Conservation (phyloP, 1,140 invertebrate species). For the Planococcus citri region DNA sequence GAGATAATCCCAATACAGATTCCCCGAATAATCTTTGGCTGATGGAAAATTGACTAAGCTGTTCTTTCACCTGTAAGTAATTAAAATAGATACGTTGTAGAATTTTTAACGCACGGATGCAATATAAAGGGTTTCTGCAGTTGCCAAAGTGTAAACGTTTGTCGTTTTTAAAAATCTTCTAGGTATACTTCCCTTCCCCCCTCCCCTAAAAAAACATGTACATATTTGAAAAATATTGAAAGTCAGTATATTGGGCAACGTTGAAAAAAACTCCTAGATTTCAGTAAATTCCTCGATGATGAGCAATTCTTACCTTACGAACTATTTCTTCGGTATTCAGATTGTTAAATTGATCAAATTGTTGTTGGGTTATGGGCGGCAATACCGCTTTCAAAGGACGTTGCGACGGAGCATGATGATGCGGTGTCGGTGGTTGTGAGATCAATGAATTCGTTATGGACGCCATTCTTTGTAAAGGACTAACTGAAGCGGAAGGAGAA, state of each 20-base stretch:
- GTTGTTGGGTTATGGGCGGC: slow-evolving; percentile 95
- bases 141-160: too few species aligned
- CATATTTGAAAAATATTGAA: too few species aligned
- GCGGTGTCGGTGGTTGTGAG: slow-evolving; percentile 73
- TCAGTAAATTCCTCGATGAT: too few species aligned
- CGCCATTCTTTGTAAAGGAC: slow-evolving; percentile 91
- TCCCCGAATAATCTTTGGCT: slow-evolving; percentile 97
- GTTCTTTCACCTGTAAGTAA: slow-evolving; percentile 75
- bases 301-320: slow-evolving; percentile 49
- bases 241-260: too few species aligned
- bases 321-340: slow-evolving; percentile 98
- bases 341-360: slow-evolving; percentile 96
- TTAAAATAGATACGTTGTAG: too few species aligned
- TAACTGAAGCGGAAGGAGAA: slow-evolving; percentile 60
- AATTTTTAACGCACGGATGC: slow-evolving; percentile 17
- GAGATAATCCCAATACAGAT: slow-evolving; percentile 88
- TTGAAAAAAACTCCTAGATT: too few species aligned
- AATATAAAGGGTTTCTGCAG: too few species aligned
- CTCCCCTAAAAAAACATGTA: too few species aligned
- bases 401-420: slow-evolving; percentile 65
- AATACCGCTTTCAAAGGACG: slow-evolving; percentile 88
- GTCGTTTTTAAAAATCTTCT: too few species aligned
- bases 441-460: slow-evolving; percentile 94
- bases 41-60: slow-evolving; percentile 94
- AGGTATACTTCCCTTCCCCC: too few species aligned